These are phyloP conservation scores for Ditula angustiorana DNA, from an alignment of 2,888 invertebrate species.

Conservation along the genomic window DNA sequence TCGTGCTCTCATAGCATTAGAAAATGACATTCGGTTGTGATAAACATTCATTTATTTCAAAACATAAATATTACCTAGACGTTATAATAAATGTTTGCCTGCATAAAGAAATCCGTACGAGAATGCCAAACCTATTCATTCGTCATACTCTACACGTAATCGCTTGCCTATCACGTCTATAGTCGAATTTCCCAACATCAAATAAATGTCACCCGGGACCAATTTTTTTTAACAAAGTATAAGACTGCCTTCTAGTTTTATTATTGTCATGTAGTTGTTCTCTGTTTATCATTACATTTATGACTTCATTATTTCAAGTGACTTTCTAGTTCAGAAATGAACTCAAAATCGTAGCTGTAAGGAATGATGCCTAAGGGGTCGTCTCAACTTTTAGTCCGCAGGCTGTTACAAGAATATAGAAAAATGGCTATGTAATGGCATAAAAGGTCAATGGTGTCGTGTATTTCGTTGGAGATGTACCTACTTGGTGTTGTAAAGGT, in stretches of 20 bases:
- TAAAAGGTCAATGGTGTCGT: background rate
- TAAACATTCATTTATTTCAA: too few species aligned
- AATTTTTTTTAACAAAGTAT: background rate
- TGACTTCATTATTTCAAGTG: too few species aligned
- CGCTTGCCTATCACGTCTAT: background rate
- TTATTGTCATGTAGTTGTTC: too few species aligned
- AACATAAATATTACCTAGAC: too few species aligned
- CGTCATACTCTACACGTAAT: background rate
- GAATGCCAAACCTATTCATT: background rate
- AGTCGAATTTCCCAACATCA: conserved; percentile 1
- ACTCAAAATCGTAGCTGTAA: background rate
- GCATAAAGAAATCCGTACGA: background rate
- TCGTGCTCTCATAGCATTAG: too few species aligned
- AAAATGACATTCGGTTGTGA: too few species aligned
- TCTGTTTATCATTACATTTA: too few species aligned
- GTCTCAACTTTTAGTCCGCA: background rate
- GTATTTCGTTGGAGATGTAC: background rate
- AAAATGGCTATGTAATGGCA: background rate
- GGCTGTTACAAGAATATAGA: background rate
- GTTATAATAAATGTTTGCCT: background rate
- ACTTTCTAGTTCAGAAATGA: background rate
- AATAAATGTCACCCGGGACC: background rate
- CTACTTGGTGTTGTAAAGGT: conserved; percentile 11
- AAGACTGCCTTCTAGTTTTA: too few species aligned
- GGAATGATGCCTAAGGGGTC: background rate